phyloP scores from a whole-genome alignment of 2,888 invertebrate genomes.

The Chrysolina oricalcia region DNA sequence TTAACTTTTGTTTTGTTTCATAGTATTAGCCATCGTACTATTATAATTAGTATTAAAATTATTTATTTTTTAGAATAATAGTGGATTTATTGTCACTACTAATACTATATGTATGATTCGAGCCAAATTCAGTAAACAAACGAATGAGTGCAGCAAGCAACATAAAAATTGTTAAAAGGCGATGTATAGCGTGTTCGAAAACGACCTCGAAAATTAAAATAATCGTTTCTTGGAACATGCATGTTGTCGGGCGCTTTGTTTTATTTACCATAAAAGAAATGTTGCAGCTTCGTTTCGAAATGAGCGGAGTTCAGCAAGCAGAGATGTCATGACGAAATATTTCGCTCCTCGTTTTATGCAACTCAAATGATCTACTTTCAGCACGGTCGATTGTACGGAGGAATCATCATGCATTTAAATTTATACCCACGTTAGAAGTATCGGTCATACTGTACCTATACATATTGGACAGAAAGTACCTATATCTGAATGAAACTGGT shows the following conservation, averaged over 20 bases:
- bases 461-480: too few relatives aligned
- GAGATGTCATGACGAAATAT: slow-evolving; percentile 17
- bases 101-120: neutral
- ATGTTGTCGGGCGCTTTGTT: slow-evolving; percentile 56
- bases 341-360: slow-evolving; percentile 12
- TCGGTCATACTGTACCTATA: too few relatives aligned
- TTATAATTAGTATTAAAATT: too few relatives aligned
- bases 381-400: neutral
- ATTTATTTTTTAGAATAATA: too few relatives aligned
- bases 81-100: too few relatives aligned
- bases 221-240: slow-evolving; percentile 63
- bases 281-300: slow-evolving; percentile 20
- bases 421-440: too few relatives aligned
- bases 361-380: neutral
- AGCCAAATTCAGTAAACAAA: neutral
- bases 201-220: slow-evolving; percentile 61
- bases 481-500: too few relatives aligned
- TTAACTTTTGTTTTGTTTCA: too few relatives aligned
- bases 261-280: slow-evolving; percentile 34
- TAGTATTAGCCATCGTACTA: too few relatives aligned
- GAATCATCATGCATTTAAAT: neutral
- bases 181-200: slow-evolving; percentile 58
- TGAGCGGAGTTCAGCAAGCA: slow-evolving; percentile 1
- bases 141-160: slow-evolving; percentile 22
- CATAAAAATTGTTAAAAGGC: slow-evolving; percentile 49